Conservation (phyloP, 2,113 vertebrate species). For the Emydocephalus ijimae region DNA sequence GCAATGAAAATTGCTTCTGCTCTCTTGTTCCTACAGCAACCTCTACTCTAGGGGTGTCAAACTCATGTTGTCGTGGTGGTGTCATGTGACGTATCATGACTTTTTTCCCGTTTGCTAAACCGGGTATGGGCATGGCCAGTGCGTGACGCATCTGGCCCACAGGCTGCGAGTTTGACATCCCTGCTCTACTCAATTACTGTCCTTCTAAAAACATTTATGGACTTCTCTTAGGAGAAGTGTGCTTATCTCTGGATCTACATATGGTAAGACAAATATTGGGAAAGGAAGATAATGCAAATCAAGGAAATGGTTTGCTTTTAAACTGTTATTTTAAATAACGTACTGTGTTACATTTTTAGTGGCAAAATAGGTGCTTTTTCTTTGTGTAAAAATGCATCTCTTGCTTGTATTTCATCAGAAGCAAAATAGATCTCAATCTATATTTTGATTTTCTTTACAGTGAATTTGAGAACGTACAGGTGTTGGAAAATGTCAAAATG, state of each 20-base stretch:
- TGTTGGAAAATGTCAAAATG: constrained; percentile 25
- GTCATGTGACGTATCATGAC: no score
- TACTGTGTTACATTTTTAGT: neutral
- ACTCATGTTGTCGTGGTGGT: accelerated
- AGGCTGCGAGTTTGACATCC: no score
- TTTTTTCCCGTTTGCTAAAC: no score
- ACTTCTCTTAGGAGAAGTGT: neutral
- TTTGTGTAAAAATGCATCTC: neutral
- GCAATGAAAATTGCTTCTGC: neutral
- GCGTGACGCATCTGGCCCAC: accelerated
- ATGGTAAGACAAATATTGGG: neutral
- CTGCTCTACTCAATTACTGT: neutral
- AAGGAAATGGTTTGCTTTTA: neutral
- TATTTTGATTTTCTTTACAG: constrained; percentile 1
- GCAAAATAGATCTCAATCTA: neutral
- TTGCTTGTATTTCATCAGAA: neutral
- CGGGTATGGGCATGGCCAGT: no score
- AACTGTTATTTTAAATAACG: neutral
- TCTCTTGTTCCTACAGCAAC: neutral
- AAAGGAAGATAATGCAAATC: neutral
- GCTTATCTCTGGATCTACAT: neutral
- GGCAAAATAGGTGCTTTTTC: neutral
- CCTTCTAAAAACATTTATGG: neutral
- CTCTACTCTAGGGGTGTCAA: neutral
- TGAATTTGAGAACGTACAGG: constrained; percentile 17